Base-by-base conservation (phyloP, 2,797 vertebrate species). In the Melanotaenia boesemani region DNA sequence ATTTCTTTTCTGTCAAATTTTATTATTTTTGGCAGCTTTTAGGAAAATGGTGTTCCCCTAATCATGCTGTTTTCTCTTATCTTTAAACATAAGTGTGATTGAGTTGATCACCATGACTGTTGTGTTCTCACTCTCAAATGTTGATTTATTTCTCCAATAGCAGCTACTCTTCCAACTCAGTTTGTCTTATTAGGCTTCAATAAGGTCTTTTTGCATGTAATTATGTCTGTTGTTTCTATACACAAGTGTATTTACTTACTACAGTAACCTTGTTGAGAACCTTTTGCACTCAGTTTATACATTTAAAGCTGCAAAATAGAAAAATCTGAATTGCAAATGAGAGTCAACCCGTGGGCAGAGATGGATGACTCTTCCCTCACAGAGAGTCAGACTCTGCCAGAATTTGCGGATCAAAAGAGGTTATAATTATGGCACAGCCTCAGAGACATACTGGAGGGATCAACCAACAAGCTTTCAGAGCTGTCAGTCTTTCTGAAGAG, bases 361-460 rank as follows among this genome's bases (percentile, higher is more conserved):
- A 77, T 48, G 73, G 73, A 86, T 79, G 75, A 72, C 70, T 75
- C 72, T 68, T 61, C 73, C 68, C 78, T 73, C 32, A 1, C 67
- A 74, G 64, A 85, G 73, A 83, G 55, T 13, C 57, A 28, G 68
- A 57, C 74, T 72, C 76, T 73, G 84, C 58, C 79, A 71, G 70
- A 80, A 67, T 84, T 76, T 60, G 77, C 18, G 30, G 76, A 90
- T 90, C 82, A 86, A 84, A 86, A 81, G 67, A 88, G 70, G 81
- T 86, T 88, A 86, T 86, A 90, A 90, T 90, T 89, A 88, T 85
- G 67, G 57, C 67, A 26, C 71, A 12, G 82, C 81, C 76, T 84
- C 65, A 5, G 85, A 86, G 85, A 80, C 68, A 20, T 80, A 71
- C 75, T 72, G 72, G 36, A 72, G 60, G 59, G 61, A 85, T 79